These are phyloP conservation scores for Bellardia bayeri DNA, from an alignment of 2,888 invertebrate species.

Conservation along the genomic window DNA sequence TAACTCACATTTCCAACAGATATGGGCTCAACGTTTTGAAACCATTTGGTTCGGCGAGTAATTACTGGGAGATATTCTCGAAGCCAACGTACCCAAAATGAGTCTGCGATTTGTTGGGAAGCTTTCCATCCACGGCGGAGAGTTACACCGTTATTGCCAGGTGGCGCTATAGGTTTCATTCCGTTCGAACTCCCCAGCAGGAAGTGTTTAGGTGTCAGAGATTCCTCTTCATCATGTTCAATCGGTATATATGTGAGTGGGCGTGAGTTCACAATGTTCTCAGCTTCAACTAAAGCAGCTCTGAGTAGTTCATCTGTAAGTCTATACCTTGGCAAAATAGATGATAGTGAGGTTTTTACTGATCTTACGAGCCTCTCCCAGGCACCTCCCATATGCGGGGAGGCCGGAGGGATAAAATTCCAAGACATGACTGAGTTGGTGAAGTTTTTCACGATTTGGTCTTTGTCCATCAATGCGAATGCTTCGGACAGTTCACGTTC, in stretches of 20 bases:
- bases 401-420: too few species aligned
- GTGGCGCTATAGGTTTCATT: constrained; percentile 41
- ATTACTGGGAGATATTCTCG: constrained; percentile 60
- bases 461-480: too few species aligned
- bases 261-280: constrained; percentile 66
- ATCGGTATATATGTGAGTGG: constrained; percentile 59
- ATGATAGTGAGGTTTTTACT: too few species aligned
- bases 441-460: too few species aligned
- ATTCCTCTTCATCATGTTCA: constrained; percentile 29
- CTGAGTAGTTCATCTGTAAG: constrained; percentile 1
- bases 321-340: too few species aligned
- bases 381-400: too few species aligned
- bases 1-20: constrained; percentile 69
- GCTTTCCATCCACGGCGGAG: constrained; percentile 62
- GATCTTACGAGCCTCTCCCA: too few species aligned
- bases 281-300: constrained; percentile 55
- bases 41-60: constrained; percentile 61
- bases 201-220: constrained; percentile 17
- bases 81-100: constrained; percentile 65
- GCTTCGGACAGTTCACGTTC: constrained; percentile 8
- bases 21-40: constrained; percentile 50
- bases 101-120: constrained; percentile 61
- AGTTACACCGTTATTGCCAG: background rate
- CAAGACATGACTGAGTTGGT: too few species aligned
- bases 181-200: constrained; percentile 56